Evolutionary conservation across 2,113 vertebrate genomes (phyloP).

Genomic region (Lonchura striata): DNA sequence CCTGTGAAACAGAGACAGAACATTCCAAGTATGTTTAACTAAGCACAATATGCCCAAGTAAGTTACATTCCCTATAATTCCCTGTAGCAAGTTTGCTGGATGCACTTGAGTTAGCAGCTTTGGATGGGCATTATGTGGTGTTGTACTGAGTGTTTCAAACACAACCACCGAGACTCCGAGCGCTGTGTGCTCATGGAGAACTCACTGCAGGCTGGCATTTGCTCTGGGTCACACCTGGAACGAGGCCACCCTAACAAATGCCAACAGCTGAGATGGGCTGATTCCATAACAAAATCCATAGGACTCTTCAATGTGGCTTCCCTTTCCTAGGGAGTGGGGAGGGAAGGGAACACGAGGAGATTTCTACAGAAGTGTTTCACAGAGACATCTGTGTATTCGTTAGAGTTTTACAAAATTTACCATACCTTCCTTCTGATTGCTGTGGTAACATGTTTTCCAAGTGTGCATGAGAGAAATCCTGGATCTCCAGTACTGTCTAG

Average conservation of each 20-base stretch:
- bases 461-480: conserved; percentile 2
- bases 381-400: not conserved
- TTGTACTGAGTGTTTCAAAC: not conserved
- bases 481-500: not conserved
- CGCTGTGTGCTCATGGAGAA: not conserved
- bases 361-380: not conserved
- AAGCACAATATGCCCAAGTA: not conserved
- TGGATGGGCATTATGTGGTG: not conserved
- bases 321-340: not conserved
- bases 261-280: not conserved
- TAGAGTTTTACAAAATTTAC: not conserved
- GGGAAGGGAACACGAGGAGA: not conserved
- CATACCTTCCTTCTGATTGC: conserved; percentile 12
- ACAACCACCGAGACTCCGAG: not conserved
- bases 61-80: conserved; percentile 37
- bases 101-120: conserved; percentile 38
- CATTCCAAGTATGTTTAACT: not conserved
- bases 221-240: not conserved
- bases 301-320: not conserved
- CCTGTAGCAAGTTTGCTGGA: conserved; percentile 31
- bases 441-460: not conserved
- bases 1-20: not conserved
- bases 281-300: not conserved
- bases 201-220: not conserved
- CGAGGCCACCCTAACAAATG: not conserved